Evolutionary conservation across 2,888 invertebrate genomes (phyloP), one percentile per base, ranked within the genome.

Genomic region (Eristalis tenax): DNA sequence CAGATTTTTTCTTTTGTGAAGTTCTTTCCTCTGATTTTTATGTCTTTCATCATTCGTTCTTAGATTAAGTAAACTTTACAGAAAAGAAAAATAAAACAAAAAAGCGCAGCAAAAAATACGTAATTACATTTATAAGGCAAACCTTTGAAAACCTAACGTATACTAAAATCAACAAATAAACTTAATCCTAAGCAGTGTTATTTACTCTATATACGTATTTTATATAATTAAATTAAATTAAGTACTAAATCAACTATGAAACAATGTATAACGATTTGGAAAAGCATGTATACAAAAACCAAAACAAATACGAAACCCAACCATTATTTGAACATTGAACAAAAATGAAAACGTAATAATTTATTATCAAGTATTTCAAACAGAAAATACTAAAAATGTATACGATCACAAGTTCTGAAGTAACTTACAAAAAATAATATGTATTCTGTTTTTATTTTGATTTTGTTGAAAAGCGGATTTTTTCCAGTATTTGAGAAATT

Each of bases 171-270:
- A 78, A 81, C 66, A 75, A 83, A 80, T 75, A 83, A 66, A 83
- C 38, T 75, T 83, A 83, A 66, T 79, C 40, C 74, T 83, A 83
- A 83, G 78, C 86, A 86, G 82, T 50, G 50, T 83, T 83, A 86
- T 86, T 86, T 86, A 86, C 86, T 83, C 83, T 74, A 83, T 86
- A 88, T 84, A 85, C 83, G 83, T 88, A 86, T 88, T 88, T 79
- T 79, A 89, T 84, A 81, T 86, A 85, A 88, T 82, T 83, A 88
- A 88, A 85, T 57, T 61, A 78, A 80, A 76, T 22, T 85, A 85
- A 83, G 88, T 69, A 79, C 79, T 88, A 74, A 87, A 80, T 69
- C 83, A 87, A 88, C 61, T 77, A 76, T 79, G 78, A 86, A 86
- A 86, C 83, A 86, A 83, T 66, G 86, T 86, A 86, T 86, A 86